Percentiles rank a stretch among this genome's conserved stretches.
Conservation (phyloP, 2,888 invertebrate species). For the Neoascia interrupta region DNA sequence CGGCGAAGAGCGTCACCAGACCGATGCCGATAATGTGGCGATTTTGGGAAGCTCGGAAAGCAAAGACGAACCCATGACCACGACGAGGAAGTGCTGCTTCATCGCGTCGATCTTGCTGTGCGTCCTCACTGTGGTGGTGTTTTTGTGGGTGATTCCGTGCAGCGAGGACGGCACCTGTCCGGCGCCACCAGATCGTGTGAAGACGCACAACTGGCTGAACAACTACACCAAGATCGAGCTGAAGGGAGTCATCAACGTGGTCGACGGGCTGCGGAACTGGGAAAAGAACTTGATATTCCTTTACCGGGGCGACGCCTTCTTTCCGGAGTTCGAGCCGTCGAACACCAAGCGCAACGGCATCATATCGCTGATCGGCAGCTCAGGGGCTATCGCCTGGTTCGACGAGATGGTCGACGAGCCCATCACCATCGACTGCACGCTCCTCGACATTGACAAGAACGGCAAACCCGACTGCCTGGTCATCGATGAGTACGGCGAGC, state of each 20-base stretch:
- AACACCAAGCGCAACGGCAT: conserved; percentile 82
- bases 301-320: conserved; percentile 85
- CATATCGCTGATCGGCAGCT: conserved; percentile 85
- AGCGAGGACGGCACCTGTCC: conserved; percentile 85
- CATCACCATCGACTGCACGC: conserved; percentile 86
- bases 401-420: conserved; percentile 86
- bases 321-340: conserved; percentile 80
- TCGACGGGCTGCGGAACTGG: conserved; percentile 83
- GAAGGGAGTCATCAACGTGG: conserved; percentile 85
- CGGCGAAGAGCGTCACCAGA: conserved; percentile 76
- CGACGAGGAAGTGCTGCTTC: conserved; percentile 85
- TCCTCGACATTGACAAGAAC: conserved; percentile 87
- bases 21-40: conserved; percentile 78
- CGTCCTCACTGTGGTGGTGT: conserved; percentile 86
- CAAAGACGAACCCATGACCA: conserved; percentile 83
- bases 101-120: conserved; percentile 86
- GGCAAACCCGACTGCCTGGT: conserved; percentile 88
- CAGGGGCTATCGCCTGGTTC: conserved; percentile 88
- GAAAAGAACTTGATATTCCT: conserved; percentile 87
- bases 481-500: conserved; percentile 85
- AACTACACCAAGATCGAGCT: conserved; percentile 86
- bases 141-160: conserved; percentile 88
- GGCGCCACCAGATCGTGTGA: conserved; percentile 81
- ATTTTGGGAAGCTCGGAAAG: conserved; percentile 79
- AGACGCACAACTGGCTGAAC: conserved; percentile 85